These are phyloP conservation scores for Ormyrus thymus DNA, from an alignment of 2,888 invertebrate genomes.

Conservation along the genomic window DNA sequence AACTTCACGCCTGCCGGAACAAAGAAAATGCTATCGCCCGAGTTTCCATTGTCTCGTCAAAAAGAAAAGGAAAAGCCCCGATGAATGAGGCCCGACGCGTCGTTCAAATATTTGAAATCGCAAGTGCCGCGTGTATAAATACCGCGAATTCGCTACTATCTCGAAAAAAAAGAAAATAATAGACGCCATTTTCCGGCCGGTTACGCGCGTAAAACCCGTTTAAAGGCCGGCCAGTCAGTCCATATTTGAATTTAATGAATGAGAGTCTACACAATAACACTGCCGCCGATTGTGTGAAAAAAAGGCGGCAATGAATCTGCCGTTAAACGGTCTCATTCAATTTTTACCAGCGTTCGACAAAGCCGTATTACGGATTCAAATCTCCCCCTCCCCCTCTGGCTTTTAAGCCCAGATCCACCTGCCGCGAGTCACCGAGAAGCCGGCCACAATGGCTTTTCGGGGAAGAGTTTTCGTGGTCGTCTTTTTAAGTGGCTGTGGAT, in stretches of 20 bases:
- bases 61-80: neutral
- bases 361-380: slow-evolving; percentile 69
- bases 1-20: neutral
- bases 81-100: too few relatives aligned
- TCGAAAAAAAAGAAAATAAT: neutral
- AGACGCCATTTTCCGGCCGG: slow-evolving; percentile 9
- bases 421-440: neutral
- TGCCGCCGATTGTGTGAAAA: neutral
- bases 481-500: neutral
- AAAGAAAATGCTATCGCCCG: slow-evolving; percentile 9
- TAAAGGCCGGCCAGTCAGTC: neutral
- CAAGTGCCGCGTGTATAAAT: too few relatives aligned
- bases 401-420: slow-evolving; percentile 30
- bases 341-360: slow-evolving; percentile 66
- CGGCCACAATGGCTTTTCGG: neutral
- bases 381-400: slow-evolving; percentile 53
- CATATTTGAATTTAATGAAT: slow-evolving; percentile 49
- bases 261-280: slow-evolving; percentile 26
- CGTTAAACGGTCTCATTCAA: slow-evolving; percentile 66
- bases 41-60: neutral
- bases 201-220: slow-evolving; percentile 20
- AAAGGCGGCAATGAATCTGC: slow-evolving; percentile 53
- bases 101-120: too few relatives aligned
- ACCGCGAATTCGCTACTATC: too few relatives aligned
- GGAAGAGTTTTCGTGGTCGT: neutral